These are phyloP conservation scores for Oxycera nigricornis DNA, from an alignment of 2,888 invertebrate genomes.

Conservation along the genomic window DNA sequence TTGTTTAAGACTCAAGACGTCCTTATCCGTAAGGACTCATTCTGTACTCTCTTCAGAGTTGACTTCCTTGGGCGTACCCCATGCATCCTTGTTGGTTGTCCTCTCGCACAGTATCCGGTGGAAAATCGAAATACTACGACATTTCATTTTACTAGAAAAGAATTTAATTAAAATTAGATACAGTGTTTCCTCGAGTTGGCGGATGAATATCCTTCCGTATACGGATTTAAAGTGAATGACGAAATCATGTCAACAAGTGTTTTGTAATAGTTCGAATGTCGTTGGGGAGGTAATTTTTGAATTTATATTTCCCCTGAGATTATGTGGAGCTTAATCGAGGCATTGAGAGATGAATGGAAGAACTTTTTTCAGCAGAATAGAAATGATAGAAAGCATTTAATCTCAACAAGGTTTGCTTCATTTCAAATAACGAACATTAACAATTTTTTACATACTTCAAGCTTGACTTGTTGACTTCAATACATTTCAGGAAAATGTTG, in stretches of 20 bases:
- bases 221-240: neutral
- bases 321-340: too few relatives aligned
- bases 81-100: neutral
- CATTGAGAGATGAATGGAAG: too few relatives aligned
- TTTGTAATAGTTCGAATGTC: neutral
- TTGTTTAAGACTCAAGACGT: neutral
- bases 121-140: conserved; percentile 23
- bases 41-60: neutral
- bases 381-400: too few relatives aligned
- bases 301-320: too few relatives aligned
- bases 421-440: too few relatives aligned
- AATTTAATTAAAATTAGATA: conserved; percentile 35
- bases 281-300: neutral
- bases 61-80: neutral
- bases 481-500: too few relatives aligned
- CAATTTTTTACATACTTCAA: too few relatives aligned
- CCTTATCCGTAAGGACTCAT: neutral
- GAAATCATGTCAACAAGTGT: neutral
- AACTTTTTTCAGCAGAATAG: too few relatives aligned
- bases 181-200: neutral
- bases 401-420: too few relatives aligned
- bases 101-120: conserved; percentile 2
- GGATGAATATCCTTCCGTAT: neutral
- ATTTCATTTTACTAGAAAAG: conserved; percentile 4
- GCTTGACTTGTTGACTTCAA: too few relatives aligned